Base-by-base conservation (phyloP, 1,140 invertebrate species). In the Aradophagus sp. region DNA sequence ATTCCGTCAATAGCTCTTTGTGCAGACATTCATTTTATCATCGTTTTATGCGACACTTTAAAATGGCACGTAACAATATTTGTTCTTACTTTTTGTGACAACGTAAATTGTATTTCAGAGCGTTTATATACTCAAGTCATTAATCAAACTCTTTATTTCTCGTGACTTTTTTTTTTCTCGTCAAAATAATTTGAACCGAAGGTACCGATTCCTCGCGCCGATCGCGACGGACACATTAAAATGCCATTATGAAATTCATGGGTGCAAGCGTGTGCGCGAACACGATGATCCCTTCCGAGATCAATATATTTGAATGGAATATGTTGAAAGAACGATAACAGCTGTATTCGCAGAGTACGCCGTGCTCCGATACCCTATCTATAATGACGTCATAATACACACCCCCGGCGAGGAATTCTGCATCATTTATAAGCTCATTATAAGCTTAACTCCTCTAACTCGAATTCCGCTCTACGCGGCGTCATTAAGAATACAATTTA, bases 371-470 rank as follows among this genome's bases (percentile, higher is more conserved):
- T 45, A 19, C 12, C 44, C 15, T 47, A 34, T 47, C 29, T 20
- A 35, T 34, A 47, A 47, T 47, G 27, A 34, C 15, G 29, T 47
- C 44, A 34, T 17, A 34, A 23, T 47, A 23, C 17, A 23, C 27
- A 47, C 44, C 44, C 31, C 35, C 17, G n/a, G 12, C 31, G 8
- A 34, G 8, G 29, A 47, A 44, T 44, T 10, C 42, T 19, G 13
- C 12, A 47, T 45, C 15, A 45, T 47, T 20, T 48, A 36, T 48
- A 48, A 48, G 45, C 32, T 48, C 32, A 48, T 48, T 35, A 36
- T 26, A 12, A 14, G 32, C 17, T 48, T 48, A 48, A 48, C 29
- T 48, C 36, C 20, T 11, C 14, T 48, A 5, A 36, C 14, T 48
- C 36, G 3, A 36, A 19, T 48, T 34, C 15, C 20, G 17, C 36